Percentiles rank a stretch among this genome's conserved stretches.
Conservation (phyloP, 1,140 invertebrate species). For the Contarinia nasturtii region DNA sequence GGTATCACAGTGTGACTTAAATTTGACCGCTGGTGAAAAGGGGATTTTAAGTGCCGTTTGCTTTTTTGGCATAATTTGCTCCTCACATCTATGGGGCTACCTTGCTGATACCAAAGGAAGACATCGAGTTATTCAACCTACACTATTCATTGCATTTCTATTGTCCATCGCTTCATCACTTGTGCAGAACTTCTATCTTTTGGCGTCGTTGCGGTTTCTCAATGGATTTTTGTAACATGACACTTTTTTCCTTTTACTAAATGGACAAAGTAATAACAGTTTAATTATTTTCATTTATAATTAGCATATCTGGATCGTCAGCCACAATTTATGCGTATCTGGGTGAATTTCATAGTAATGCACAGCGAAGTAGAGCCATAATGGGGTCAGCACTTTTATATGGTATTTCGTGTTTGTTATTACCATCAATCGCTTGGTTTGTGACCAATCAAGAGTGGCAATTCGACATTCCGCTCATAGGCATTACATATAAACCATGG, state of each 20-base stretch:
- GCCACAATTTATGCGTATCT: neutral
- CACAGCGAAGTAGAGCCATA: neutral
- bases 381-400: neutral
- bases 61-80: constrained; percentile 37
- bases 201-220: constrained; percentile 44
- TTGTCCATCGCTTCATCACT: constrained; percentile 41
- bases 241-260: too few species aligned
- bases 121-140: constrained; percentile 40
- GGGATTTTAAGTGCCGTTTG: constrained; percentile 38
- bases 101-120: constrained; percentile 53
- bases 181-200: constrained; percentile 38
- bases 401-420: neutral
- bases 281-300: neutral
- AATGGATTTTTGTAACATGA: constrained; percentile 47
- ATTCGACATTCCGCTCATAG: neutral
- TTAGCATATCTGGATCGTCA: neutral
- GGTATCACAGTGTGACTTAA: constrained; percentile 42
- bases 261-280: neutral
- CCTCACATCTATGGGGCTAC: constrained; percentile 49
- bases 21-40: constrained; percentile 33
- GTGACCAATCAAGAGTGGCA: constrained; percentile 4
- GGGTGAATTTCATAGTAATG: constrained; percentile 1
- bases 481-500: constrained; percentile 4
- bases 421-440: constrained; percentile 1
- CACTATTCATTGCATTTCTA: constrained; percentile 41